Evolutionary conservation across 2,888 invertebrate genomes (phyloP), one percentile per base, ranked within the genome.

Genomic region (Caenorhabditis sp.): DNA sequence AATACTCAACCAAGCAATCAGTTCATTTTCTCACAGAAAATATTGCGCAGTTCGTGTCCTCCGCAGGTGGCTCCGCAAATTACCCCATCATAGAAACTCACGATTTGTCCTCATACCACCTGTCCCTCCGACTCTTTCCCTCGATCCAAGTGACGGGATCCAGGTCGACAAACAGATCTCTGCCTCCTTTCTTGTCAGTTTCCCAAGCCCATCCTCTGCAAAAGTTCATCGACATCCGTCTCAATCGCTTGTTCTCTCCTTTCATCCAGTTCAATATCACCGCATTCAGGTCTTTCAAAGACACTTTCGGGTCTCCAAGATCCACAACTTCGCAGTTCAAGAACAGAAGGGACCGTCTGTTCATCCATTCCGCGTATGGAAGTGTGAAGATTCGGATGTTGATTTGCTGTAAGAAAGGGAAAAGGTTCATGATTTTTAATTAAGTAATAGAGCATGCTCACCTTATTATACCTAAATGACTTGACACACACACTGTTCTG

Each of bases 141-240:
- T 40, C 28, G 24, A 56, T 28, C 56, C 58, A 58, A 13, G 58
- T 22, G n/a, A 35, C 15, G n/a, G 13, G 18, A 4, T 69, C 50
- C 9, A 69, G n/a, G 4, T 28, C 69, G 4, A 56, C 69, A 37
- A 56, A 58, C 35, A 69, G 18, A 50, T 69, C 32, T 8, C 56
- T 28, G 6, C 18, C 26, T 8, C 50, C 47, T 9, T 47, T 32
- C n/a, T 18, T 28, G 28, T 62, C 58, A 15, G 5, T 18, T 18
- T 62, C 62, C 47, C 47, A 62, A 1, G 15, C 13, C 44, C 62
- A 62, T 11, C 62, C 62, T n/a, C 15, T 53, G 35, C 56, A 58
- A 13, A 20, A 60, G n/a, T 1, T 47, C 2, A 47, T 15, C 24
- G 47, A 20, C 8, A 58, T 0, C 15, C 58, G 18, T 22, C 22